These are phyloP conservation scores for Falco cherrug DNA, from an alignment of 2,797 vertebrate genomes.

Conservation along the genomic window DNA sequence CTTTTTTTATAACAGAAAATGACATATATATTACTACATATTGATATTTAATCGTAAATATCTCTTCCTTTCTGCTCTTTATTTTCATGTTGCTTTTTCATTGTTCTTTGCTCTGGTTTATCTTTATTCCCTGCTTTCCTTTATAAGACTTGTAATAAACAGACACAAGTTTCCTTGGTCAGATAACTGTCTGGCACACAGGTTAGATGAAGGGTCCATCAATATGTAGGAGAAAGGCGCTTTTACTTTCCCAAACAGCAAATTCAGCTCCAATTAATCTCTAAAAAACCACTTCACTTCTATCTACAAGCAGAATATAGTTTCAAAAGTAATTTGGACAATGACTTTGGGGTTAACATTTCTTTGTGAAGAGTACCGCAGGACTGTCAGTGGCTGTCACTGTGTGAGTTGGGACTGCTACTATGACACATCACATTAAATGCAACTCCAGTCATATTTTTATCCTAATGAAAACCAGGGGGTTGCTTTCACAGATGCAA, in stretches of 20 bases:
- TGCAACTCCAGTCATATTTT: not conserved
- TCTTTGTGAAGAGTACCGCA: not conserved
- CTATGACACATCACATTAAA: not conserved
- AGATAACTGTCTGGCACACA: not conserved
- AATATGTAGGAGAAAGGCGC: not conserved
- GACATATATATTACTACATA: not conserved
- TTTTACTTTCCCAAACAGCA: not conserved
- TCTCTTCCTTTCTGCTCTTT: not conserved
- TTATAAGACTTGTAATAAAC: not conserved
- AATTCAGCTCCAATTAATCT: not conserved
- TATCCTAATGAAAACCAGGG: not conserved
- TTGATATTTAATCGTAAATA: not conserved
- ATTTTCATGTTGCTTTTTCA: not conserved
- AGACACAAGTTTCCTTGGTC: not conserved
- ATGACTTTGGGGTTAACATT: not conserved
- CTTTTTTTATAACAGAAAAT: not conserved
- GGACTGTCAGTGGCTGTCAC: not conserved
- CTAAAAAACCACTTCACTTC: not conserved
- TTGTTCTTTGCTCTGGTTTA: not conserved
- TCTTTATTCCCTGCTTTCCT: not conserved
- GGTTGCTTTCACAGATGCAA: not conserved
- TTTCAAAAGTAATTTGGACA: constrained; percentile 17
- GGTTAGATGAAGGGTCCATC: not conserved
- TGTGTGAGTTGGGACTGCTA: not conserved
- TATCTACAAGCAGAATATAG: not conserved